Base-by-base conservation (phyloP, 2,797 vertebrate species). In the Brotula barbata region DNA sequence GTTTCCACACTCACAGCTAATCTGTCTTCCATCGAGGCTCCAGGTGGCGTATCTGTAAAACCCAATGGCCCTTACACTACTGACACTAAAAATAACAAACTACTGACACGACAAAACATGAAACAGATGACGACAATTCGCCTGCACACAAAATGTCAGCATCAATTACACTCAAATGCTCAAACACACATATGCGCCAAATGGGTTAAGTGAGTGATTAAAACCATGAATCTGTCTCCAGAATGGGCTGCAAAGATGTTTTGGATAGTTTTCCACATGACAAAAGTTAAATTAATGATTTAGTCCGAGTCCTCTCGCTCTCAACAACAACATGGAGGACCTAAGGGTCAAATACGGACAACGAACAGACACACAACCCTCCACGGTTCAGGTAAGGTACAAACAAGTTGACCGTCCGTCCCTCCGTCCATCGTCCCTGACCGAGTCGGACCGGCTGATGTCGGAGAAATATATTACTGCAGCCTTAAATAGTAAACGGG, bases 41-140 rank as follows among this genome's bases (percentile, higher is more conserved):
- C 86, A 87, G 84, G 81, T 86, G 81, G 73, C 68, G 47, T 2
- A 43, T 76, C 71, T 73, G 50, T 54, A 77, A 79, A 81, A 81
- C 64, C 19, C 80, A 78, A 70, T 49, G 80, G 83, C 64, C 82
- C 83, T 77, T 31, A 52, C 52, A 76, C 63, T 57, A 46, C 58
- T 13, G 52, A 40, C 33, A 47, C 76, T 84, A 83, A 85, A 84
- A 83, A 84, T 83, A 88, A 82, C 60, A 68, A 66, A 44, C 16
- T 21, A 48, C 50, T 17, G 13, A 63, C 59, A 31, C 59, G 16
- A 77, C 31, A 51, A 60, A 73, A 66, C 48, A 12, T 36, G 10
- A 34, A 71, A 50, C 78, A 76, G 81, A 79, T 76, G 78, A 83
- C n/a, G n/a, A n/a, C 56, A n/a, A 14, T 37, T 83, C 77, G 77